A percentile compares a stretch with the other conserved stretches of the same genome.
Conservation (phyloP, 1,140 invertebrate genomes). For the Drosophila yakuba region DNA sequence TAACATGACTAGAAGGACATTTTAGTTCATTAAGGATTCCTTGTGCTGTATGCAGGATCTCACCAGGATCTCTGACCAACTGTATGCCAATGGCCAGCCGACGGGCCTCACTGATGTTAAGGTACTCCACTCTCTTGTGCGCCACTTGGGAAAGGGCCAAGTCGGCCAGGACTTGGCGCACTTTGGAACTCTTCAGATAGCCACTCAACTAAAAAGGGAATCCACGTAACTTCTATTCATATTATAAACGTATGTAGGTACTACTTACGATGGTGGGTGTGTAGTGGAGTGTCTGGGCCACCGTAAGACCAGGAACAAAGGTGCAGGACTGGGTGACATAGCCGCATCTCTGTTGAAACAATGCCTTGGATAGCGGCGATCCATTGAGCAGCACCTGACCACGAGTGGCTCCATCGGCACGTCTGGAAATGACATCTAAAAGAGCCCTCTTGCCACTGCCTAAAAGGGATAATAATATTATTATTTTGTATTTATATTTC, state of each 20-base stretch:
- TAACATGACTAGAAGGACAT: constrained; percentile 88
- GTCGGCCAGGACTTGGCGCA: constrained; percentile 94
- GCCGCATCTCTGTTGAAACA: constrained; percentile 93
- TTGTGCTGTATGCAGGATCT: constrained; percentile 58
- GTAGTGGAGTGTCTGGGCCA: constrained; percentile 93
- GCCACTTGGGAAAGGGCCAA: constrained; percentile 94
- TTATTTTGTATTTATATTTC: no score
- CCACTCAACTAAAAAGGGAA: constrained; percentile 87
- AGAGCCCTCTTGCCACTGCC: constrained; percentile 95
- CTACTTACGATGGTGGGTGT: constrained; percentile 89
- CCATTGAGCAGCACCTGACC: constrained; percentile 95
- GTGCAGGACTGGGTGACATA: constrained; percentile 94
- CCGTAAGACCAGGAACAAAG: constrained; percentile 92
- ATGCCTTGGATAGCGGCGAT: constrained; percentile 90
- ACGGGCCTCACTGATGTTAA: constrained; percentile 93
- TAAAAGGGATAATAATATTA: constrained; percentile 55
- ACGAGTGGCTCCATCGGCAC: constrained; percentile 89
- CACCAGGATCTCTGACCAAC: constrained; percentile 92
- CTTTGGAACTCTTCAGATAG: constrained; percentile 90
- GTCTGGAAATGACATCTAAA: constrained; percentile 94
- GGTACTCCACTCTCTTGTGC: constrained; percentile 91
- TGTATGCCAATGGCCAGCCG: constrained; percentile 94
- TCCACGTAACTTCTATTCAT: neutral
- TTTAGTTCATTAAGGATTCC: rapidly evolving
- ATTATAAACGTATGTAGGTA: no score